Evolutionary conservation across 2,888 invertebrate genomes (phyloP).

Genomic region (Mythimna vitellina): DNA sequence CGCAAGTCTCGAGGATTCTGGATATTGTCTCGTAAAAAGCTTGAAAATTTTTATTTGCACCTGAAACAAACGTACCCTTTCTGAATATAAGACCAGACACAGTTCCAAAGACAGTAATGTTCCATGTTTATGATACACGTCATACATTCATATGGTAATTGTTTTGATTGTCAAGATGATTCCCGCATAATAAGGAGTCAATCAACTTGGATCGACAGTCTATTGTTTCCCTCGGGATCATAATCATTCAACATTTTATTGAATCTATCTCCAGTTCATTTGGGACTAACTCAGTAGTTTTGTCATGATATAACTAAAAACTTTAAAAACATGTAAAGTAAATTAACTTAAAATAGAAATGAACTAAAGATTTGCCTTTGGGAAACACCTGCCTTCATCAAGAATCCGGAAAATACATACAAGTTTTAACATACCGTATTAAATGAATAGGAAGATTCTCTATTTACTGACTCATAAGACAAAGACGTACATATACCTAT

Average conservation of each 20-base stretch:
- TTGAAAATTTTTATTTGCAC: slow-evolving; percentile 26
- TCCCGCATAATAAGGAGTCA: slow-evolving; percentile 16
- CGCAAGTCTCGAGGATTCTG: slow-evolving; percentile 60
- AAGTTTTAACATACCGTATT: neutral
- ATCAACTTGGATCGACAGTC: slow-evolving; percentile 22
- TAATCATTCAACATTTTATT: neutral
- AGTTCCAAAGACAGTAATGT: slow-evolving; percentile 10
- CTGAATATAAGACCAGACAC: slow-evolving; percentile 8
- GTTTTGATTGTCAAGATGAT: slow-evolving; percentile 34
- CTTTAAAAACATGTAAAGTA: neutral
- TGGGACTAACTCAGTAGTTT: neutral
- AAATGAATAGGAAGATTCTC: slow-evolving; percentile 7
- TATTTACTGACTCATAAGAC: neutral
- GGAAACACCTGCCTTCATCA: neutral
- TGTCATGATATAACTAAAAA: neutral
- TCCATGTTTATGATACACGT: slow-evolving; percentile 22
- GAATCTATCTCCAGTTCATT: neutral
- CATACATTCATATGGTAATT: slow-evolving; percentile 21
- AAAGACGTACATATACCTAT: neutral
- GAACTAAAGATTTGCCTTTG: neutral
- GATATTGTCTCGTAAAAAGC: slow-evolving; percentile 47
- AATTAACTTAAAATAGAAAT: neutral
- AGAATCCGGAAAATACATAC: neutral
- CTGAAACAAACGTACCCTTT: slow-evolving; percentile 32
- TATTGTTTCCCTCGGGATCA: slow-evolving; percentile 16